Base-by-base conservation (phyloP, 2,797 vertebrate genomes). In the Aeoliscus strigatus region DNA sequence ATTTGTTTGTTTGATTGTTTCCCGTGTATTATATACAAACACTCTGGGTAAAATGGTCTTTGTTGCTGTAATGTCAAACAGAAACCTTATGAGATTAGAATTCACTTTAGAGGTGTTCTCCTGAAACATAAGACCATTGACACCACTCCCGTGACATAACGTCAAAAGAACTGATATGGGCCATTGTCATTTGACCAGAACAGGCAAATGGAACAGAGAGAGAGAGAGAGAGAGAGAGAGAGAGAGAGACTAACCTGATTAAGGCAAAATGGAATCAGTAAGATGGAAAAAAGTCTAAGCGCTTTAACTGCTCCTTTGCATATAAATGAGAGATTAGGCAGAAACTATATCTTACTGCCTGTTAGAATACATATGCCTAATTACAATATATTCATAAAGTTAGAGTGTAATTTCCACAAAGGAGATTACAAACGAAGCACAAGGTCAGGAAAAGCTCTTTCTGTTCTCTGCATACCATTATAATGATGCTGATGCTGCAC, bases 261-360 rank as follows among this genome's bases (percentile, higher is more conserved):
- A 84, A 73, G 64, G 61, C 44, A 33, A 86, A 87, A 85, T 82
- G 79, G 79, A 79, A 80, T 71, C 66, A 83, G 88, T 88, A 88
- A 85, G 72, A 87, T 81, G 54, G 77, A 82, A 83, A 84, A 87
- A 92, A 89, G 85, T 86, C 65, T 91, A 88, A 90, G 88, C 84
- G 88, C 82, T 88, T 90, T 86, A 85, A 88, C 77, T 77, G 75
- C 82, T 88, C 63, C 86, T 91, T 87, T 91, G 86, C 89, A 92
- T 93, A 89, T 89, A 91, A 92, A 92, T 93, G 86, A 90, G 83
- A 91, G 86, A 91, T 92, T 92, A 92, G 70, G 81, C 75, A 78
- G 70, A 81, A 90, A 85, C 78, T 92, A 82, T 81, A 89, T 85
- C 73, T 90, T 90, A 80, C 70, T 81, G 83, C 70, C 59, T 50